phyloP scores from a whole-genome alignment of 2,797 vertebrate species.

The Macroramphosus scolopax region DNA sequence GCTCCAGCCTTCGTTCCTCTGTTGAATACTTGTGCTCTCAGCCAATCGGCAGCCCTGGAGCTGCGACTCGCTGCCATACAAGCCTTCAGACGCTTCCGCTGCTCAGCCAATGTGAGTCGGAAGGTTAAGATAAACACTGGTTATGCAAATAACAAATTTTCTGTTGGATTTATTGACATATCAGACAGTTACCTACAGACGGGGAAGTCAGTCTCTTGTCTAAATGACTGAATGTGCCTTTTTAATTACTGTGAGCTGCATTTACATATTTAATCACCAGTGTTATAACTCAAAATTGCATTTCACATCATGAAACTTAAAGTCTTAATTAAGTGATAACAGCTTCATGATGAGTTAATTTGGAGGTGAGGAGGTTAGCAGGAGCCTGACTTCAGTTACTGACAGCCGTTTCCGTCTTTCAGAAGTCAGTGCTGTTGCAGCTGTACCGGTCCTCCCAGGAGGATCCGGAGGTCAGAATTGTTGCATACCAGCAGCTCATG shows the following conservation, averaged over 20 bases:
- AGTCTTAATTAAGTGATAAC: slow-evolving; percentile 9
- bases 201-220: too few relatives aligned
- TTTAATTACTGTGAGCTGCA: too few relatives aligned
- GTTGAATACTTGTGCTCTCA: slow-evolving; percentile 69
- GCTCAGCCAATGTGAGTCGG: slow-evolving; percentile 76
- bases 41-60: slow-evolving; percentile 48
- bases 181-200: too few relatives aligned
- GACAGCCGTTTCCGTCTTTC: slow-evolving; percentile 59
- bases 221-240: too few relatives aligned
- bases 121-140: neutral
- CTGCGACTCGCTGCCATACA: slow-evolving; percentile 80
- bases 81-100: slow-evolving; percentile 86
- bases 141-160: too few relatives aligned
- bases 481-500: slow-evolving; percentile 86
- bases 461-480: slow-evolving; percentile 85
- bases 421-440: slow-evolving; percentile 78
- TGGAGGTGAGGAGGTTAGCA: slow-evolving; percentile 42
- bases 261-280: too few relatives aligned
- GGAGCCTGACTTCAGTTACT: slow-evolving; percentile 35
- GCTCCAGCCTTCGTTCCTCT: slow-evolving; percentile 65
- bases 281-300: too few relatives aligned
- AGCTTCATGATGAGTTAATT: slow-evolving; percentile 37
- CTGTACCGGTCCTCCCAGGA: slow-evolving; percentile 79
- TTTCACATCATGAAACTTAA: too few relatives aligned
- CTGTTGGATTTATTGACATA: too few relatives aligned